Evolutionary conservation across 2,797 vertebrate species (phyloP), one percentile per base, ranked within the genome.

Genomic region (Dipus sagitta): DNA sequence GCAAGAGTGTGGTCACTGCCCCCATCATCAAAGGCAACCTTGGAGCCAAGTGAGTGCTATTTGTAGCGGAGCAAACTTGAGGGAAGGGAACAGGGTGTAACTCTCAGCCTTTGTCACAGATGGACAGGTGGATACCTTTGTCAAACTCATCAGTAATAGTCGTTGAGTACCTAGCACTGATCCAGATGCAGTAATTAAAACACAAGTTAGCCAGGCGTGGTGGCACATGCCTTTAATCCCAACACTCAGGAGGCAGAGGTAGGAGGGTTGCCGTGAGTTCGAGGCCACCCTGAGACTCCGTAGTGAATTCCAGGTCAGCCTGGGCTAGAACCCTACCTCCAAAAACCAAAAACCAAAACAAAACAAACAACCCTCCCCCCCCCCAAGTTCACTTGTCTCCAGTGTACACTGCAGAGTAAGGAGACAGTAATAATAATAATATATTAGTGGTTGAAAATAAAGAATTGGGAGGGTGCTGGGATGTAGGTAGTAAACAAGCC

Each of bases 21-120:
- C 99, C 99, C 23, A 98, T 99, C 93, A 99, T 99, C 92, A 99
- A 99, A 98, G 99, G 99, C 96, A 99, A 99, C 97, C 98, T 99
- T 0, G 99, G 99, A 11, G 98, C 99, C 96, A 99, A 99, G 99
- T 99, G 94, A 99, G 99, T 98, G 86, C 92, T 86, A 0, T 21
- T 32, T 13, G 21, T 24, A 12, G 67, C 42, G 17, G 52, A 32
- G 17, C 76, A 70, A 4, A 6, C 20, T 60, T 13, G 67, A 4
- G 26, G 4, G 64, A 17, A 5, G 12, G 20, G 30, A 28, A 60
- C 8, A 70, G 2, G 52, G 18, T 6, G 20, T 9, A 60, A 34
- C 28, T 38, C 3, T 11, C 23, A 38, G 42, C 68, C 42, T 38
- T 52, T 58, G 20, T 71, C n/a, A 6, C 28, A 38, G 7, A 23